Evolutionary conservation across 1,140 invertebrate species (phyloP), one percentile per base, ranked within the genome.

Genomic region (Neodiprion lecontei): DNA sequence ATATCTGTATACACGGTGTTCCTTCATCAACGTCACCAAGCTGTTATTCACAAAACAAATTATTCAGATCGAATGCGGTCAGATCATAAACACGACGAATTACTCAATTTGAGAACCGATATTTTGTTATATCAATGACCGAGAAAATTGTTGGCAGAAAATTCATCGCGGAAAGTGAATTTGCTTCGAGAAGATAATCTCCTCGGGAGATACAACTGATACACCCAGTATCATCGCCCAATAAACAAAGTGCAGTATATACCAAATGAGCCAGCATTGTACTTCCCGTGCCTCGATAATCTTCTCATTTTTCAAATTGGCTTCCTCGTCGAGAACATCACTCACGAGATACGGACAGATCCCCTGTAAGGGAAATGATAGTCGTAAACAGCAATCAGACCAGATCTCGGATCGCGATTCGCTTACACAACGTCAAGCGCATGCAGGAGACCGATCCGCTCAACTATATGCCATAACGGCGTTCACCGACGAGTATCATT

Each of bases 331-430:
- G 53, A 61, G 53, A 61, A 61, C 53, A 61, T 61, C 53, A 61
- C 5, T 61, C 53, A 61, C 53, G 70, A 49, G 70, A 71, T 71
- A 71, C 12, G 10, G 70, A 71, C 47, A 71, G 48, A 71, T 61
- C 9, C 53, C 9, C 53, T 14, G 47, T 12, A 69, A 77, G 72
- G 76, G 76, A 80, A 81, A 81, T 78, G 76, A 80, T 72, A 74
- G 79, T 81, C 79, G 79, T 82, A 81, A 82, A 81, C 77, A 80
- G 76, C 77, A 81, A 81, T 80, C 79, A 77, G 79, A 80, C 72
- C 28, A 71, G 70, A 71, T 71, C 70, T 72, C 17, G 48, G 70
- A 71, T 71, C 70, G 70, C n/a, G 70, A 71, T 74, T 69, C 73
- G 78, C 74, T 79, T 79, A 72, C 76, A 78, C 76, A 79, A 78